Percentiles rank a stretch among this genome's conserved stretches.
phyloP scores from a whole-genome alignment of 2,113 vertebrate genomes.

The Bambusicola thoracicus region DNA sequence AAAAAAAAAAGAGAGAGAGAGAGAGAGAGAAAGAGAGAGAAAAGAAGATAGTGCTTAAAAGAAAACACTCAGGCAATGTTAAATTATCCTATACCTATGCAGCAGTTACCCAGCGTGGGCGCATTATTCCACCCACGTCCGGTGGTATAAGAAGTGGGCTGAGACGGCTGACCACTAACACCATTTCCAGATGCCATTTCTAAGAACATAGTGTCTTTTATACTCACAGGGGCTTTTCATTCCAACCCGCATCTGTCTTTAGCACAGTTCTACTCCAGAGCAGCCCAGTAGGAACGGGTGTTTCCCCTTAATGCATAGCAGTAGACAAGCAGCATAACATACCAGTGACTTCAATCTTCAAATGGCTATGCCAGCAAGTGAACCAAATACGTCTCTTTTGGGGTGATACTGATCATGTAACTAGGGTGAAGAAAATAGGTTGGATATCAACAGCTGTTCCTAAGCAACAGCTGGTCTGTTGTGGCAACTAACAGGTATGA shows the following conservation, averaged over 20 bases:
- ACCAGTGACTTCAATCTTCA: not conserved
- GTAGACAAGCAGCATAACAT: not conserved
- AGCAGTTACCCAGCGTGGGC: not conserved
- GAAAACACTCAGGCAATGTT: not conserved
- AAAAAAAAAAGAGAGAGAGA: not conserved
- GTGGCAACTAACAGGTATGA: not conserved
- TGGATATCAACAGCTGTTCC: not conserved
- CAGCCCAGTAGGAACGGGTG: not conserved
- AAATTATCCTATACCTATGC: slow-evolving; percentile 5
- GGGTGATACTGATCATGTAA: not conserved
- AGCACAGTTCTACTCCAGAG: not conserved
- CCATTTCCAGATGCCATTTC: slow-evolving; percentile 27
- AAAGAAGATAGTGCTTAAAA: slow-evolving; percentile 7
- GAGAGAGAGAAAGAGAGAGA: not conserved
- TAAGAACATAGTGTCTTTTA: slow-evolving; percentile 19
- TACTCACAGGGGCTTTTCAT: slow-evolving; percentile 18
- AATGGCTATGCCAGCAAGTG: not conserved
- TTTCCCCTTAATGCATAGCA: not conserved
- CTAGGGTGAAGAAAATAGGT: not conserved
- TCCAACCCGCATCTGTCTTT: not conserved
- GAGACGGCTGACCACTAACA: not conserved
- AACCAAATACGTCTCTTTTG: not conserved
- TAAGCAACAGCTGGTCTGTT: not conserved
- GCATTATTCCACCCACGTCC: not conserved
- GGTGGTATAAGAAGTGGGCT: not conserved